phyloP scores from a whole-genome alignment of 2,888 invertebrate species.

The Masnerella sp. region DNA sequence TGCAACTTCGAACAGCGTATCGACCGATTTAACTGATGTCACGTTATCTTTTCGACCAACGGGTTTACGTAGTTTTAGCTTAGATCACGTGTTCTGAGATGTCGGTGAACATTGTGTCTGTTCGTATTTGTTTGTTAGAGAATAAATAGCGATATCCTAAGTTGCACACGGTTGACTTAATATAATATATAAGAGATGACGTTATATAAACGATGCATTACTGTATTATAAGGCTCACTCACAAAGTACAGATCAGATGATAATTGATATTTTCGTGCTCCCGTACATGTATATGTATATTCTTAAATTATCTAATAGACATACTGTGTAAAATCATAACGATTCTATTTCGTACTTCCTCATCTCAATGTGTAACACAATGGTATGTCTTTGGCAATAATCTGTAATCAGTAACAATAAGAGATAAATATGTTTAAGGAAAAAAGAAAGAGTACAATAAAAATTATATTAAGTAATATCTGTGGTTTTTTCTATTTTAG shows the following conservation, averaged over 20 bases:
- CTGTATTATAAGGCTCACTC: constrained; percentile 41
- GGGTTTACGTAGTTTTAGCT: background rate
- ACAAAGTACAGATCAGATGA: constrained; percentile 44
- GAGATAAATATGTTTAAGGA: constrained; percentile 66
- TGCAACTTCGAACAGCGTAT: constrained; percentile 21
- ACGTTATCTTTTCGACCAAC: background rate
- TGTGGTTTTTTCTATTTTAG: background rate
- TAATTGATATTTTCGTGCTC: constrained; percentile 67
- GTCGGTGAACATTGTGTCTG: background rate
- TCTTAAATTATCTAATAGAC: constrained; percentile 49
- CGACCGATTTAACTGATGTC: background rate
- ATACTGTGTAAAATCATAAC: constrained; percentile 49
- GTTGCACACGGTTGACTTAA: constrained; percentile 29
- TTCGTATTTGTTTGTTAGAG: background rate
- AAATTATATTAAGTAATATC: constrained; percentile 54
- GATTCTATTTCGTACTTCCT: constrained; percentile 65
- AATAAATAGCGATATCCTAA: background rate
- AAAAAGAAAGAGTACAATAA: constrained; percentile 59
- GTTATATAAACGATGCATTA: constrained; percentile 33
- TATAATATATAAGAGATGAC: constrained; percentile 32
- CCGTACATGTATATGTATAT: constrained; percentile 56
- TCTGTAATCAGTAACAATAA: constrained; percentile 72
- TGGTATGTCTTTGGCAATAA: constrained; percentile 64
- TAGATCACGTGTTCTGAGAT: background rate
- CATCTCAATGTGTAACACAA: constrained; percentile 69